Evolutionary conservation across 2,797 vertebrate species (phyloP), one percentile per base, ranked within the genome.

Genomic region (Schizopygopsis malacanthus): DNA sequence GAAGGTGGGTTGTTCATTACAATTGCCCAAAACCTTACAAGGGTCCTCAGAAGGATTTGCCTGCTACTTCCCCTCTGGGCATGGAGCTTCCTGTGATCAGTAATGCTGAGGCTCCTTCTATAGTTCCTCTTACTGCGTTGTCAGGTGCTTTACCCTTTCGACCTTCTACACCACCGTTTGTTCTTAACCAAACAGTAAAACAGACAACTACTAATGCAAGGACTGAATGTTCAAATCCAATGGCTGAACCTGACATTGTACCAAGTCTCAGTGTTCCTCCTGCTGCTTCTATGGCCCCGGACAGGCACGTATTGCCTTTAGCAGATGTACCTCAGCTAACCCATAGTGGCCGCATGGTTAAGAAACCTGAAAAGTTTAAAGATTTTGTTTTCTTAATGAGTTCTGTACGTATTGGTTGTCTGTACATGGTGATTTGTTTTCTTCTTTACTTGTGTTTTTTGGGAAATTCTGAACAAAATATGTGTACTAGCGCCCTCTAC

Each of bases 1-100:
- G 83, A 15, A 25, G 2, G 33, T 85, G 83, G 75, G 47, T 79
- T 16, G 75, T 78, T 37, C 28, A 33, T 33, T 2, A 33, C 28
- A 33, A 33, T 33, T 2, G 28, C 28, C 28, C 2, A 33, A 33
- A 82, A 9, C 20, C 28, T 39, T 54, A 71, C 18, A 82, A 54
- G 22, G 47, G 65, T 78, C 4, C 54, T 43, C 8, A 0, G 6
- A 1, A 1, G 13, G 11, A 12, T 4, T n/a, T 79, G 13, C 37
- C 54, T 25, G 20, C 22, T 0, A 9, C 4, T 61, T 3, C 37
- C 20, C 15, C 4, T 0, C 12, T 16, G 7, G 50, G 12, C 20
- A 7, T 4, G 0, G 28, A 4, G 28, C 52, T 18, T 39, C 22
- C 33, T 13, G 18, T 77, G 16, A 10, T 54, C 2, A 28, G 4